phyloP scores from a whole-genome alignment of 2,113 vertebrate genomes.

The Nothocercus nigrocapillus region DNA sequence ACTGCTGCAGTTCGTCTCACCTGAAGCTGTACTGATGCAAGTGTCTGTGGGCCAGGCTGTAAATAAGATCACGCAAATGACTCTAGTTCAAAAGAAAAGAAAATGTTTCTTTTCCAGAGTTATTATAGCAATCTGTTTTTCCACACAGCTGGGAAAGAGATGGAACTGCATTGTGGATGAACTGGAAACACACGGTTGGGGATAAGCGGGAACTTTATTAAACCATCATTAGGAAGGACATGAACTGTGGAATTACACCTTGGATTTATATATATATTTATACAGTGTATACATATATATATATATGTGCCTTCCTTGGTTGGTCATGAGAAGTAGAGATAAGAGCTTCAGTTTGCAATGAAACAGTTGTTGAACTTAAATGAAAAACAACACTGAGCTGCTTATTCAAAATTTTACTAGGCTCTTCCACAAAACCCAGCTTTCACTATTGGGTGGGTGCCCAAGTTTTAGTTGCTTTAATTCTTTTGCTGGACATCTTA shows the following conservation, averaged over 20 bases:
- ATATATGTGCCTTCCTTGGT: conserved; percentile 48
- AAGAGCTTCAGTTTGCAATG: conserved; percentile 37
- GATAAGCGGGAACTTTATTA: conserved; percentile 30
- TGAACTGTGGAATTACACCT: conserved; percentile 51
- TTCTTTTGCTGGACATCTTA: background rate
- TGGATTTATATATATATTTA: background rate
- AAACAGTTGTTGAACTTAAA: conserved; percentile 29
- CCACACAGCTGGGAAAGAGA: background rate
- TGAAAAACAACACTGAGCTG: conserved; percentile 31
- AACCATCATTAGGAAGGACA: background rate
- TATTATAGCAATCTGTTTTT: background rate
- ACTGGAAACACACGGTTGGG: conserved; percentile 53
- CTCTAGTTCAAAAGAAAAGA: background rate
- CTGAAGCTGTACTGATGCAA: background rate
- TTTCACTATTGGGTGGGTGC: background rate
- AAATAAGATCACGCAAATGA: background rate
- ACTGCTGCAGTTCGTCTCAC: background rate
- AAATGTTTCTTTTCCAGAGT: background rate
- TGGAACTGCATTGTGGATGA: conserved; percentile 15
- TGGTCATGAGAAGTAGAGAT: conserved; percentile 30
- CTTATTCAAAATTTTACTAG: background rate
- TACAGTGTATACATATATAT: too few relatives aligned
- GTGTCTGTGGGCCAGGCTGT: accelerated
- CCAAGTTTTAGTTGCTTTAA: background rate
- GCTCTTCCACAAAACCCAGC: background rate